Evolutionary conservation across 2,797 vertebrate genomes (phyloP).

Genomic region (Alectoris magna): DNA sequence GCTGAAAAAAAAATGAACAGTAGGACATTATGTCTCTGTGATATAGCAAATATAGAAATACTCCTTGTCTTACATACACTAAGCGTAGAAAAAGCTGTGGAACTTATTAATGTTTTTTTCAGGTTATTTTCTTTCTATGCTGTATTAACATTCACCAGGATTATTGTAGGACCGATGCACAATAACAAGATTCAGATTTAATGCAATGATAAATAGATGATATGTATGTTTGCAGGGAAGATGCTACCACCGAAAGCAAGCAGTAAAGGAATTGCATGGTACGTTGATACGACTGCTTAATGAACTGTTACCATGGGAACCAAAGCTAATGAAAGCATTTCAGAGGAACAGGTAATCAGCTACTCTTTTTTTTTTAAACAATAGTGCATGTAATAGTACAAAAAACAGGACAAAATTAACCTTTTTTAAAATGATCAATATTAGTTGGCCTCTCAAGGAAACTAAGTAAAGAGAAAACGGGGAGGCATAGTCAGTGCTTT

Average conservation of each 20-base stretch:
- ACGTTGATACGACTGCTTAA: slow-evolving; percentile 95
- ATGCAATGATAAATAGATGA: slow-evolving; percentile 5
- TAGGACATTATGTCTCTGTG: not conserved
- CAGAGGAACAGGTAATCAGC: slow-evolving; percentile 94
- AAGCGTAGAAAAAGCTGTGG: not conserved
- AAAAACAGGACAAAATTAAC: not conserved
- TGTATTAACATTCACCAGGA: not conserved
- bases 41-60: not conserved
- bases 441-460: not conserved
- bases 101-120: not conserved
- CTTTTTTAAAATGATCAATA: not conserved
- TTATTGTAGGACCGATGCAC: not conserved
- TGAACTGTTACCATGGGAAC: slow-evolving; percentile 97
- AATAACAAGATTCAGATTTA: not conserved
- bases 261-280: slow-evolving; percentile 95
- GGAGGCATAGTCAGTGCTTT: not conserved
- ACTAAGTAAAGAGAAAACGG: not conserved
- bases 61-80: not conserved
- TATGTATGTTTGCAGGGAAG: slow-evolving; percentile 86
- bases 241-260: slow-evolving; percentile 91
- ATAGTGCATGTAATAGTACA: not conserved
- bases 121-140: not conserved
- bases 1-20: not conserved
- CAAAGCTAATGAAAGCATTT: slow-evolving; percentile 95
- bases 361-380: not conserved